Evolutionary conservation across 2,888 invertebrate genomes (phyloP).

Genomic region (Ernsta delagoae): DNA sequence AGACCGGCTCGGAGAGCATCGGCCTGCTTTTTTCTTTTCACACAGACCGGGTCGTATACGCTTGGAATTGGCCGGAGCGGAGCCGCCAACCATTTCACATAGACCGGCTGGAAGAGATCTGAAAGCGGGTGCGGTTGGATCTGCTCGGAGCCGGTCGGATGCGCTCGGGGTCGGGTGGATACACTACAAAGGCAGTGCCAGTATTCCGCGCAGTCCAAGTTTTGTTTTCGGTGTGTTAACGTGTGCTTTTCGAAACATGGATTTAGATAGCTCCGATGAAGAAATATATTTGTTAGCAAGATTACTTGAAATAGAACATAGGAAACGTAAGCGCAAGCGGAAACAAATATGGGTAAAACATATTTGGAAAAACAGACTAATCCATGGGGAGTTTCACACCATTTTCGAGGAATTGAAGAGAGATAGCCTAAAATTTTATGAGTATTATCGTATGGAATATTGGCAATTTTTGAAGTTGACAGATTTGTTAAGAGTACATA

Average conservation of each 20-base stretch:
- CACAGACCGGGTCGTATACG: constrained; percentile 24
- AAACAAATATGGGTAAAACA: constrained; percentile 6
- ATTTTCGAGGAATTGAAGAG: constrained; percentile 4
- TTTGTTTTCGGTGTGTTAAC: constrained; percentile 13
- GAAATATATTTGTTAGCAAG: constrained; percentile 8
- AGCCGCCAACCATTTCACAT: constrained; percentile 28
- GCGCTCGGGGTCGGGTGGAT: constrained; percentile 8
- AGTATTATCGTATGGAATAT: constrained; percentile 10
- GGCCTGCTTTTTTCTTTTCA: constrained; percentile 30
- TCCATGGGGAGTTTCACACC: constrained; percentile 7
- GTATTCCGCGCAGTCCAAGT: constrained; percentile 13
- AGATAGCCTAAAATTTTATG: constrained; percentile 6
- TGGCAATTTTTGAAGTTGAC: neutral
- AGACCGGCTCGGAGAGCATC: too few relatives aligned
- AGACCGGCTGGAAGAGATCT: constrained; percentile 29
- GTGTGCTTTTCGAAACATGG: constrained; percentile 9
- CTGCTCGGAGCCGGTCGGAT: constrained; percentile 17
- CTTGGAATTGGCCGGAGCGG: constrained; percentile 26
- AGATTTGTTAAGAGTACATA: constrained; percentile 7
- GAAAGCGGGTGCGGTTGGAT: constrained; percentile 13
- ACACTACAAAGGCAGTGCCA: constrained; percentile 18
- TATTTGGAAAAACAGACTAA: constrained; percentile 6
- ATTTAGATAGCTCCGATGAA: constrained; percentile 8
- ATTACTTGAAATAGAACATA: constrained; percentile 6
- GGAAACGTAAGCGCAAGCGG: constrained; percentile 5